phyloP scores from a whole-genome alignment of 1,140 invertebrate species.

The Zeugodacus cucurbitae region DNA sequence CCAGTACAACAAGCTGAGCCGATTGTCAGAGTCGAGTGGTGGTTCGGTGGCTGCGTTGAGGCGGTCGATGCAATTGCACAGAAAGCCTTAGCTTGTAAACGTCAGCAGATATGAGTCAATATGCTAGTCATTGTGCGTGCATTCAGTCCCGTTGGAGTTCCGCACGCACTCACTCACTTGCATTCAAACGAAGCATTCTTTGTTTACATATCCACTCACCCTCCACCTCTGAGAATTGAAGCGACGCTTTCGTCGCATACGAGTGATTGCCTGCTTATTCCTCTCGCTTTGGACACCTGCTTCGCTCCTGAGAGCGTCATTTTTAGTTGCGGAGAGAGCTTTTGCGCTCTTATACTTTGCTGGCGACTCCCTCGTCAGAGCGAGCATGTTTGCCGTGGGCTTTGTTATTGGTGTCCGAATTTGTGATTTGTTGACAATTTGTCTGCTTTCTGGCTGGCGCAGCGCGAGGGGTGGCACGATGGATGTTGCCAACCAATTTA shows the following conservation, averaged over 20 bases:
- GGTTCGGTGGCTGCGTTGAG: background rate
- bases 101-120: background rate
- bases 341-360: background rate
- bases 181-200: background rate
- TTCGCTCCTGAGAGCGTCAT: background rate
- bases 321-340: background rate
- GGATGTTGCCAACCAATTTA: background rate
- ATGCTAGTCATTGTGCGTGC: background rate
- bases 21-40: background rate
- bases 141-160: background rate
- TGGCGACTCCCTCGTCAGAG: background rate
- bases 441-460: background rate
- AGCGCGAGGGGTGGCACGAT: background rate
- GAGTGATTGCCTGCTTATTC: too few relatives aligned
- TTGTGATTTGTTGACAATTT: conserved; percentile 37
- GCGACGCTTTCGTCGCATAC: too few relatives aligned
- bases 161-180: background rate
- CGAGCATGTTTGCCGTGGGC: background rate
- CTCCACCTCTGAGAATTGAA: background rate
- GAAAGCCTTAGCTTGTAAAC: background rate
- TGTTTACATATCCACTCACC: background rate
- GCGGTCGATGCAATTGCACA: background rate
- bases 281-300: background rate
- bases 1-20: background rate
- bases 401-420: background rate